A percentile compares a stretch with the other conserved stretches of the same genome.
Conservation (phyloP, 1,140 invertebrate species). For the Drosophila fuyamai region DNA sequence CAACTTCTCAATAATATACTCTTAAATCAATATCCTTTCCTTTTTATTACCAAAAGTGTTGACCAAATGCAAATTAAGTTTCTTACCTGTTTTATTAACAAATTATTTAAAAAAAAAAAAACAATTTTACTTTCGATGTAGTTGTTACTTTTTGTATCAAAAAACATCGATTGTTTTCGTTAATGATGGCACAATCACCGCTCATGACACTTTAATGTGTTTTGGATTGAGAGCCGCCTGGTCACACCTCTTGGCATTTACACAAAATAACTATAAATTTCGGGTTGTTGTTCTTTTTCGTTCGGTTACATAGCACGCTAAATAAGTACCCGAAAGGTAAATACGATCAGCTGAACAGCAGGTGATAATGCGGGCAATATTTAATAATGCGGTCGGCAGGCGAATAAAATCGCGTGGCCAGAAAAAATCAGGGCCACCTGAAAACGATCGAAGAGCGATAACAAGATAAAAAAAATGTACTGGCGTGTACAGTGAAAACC, state of each 20-base stretch:
- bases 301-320: conserved; percentile 49
- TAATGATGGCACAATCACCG: no score
- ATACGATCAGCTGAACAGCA: conserved; percentile 36
- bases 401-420: background rate
- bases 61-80: no score
- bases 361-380: conserved; percentile 22
- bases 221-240: no score
- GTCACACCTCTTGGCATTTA: background rate
- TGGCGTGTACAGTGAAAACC: conserved; percentile 22
- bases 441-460: conserved; percentile 19
- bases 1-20: no score
- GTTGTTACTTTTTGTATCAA: no score
- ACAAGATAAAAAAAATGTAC: conserved; percentile 37
- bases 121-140: no score
- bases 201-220: no score
- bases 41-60: no score
- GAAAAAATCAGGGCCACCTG: conserved; percentile 21
- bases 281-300: conserved; percentile 55
- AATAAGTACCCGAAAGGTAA: conserved; percentile 56
- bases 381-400: background rate
- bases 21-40: no score
- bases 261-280: conserved; percentile 47
- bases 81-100: no score
- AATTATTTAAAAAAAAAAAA: no score
- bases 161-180: no score